These are phyloP conservation scores for Raja brachyura DNA, from an alignment of 2,113 vertebrate genomes.

Conservation along the genomic window DNA sequence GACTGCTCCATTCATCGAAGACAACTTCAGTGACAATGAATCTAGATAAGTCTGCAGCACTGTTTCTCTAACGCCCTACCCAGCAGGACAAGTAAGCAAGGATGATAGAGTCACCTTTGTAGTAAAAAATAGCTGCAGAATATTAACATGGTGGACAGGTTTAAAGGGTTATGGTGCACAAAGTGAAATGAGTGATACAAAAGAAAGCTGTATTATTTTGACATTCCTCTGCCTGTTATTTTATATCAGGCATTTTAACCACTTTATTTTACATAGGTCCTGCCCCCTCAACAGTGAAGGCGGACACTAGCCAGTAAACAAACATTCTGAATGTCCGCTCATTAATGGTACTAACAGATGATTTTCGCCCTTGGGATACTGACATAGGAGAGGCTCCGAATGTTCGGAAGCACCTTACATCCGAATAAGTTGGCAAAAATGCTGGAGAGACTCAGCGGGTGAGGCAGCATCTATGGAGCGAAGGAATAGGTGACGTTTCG, in stretches of 20 bases:
- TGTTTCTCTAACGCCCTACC: too few relatives aligned
- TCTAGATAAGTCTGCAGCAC: not conserved
- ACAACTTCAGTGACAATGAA: not conserved
- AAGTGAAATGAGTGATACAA: not conserved
- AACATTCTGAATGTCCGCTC: not conserved
- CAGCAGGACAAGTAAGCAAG: not conserved
- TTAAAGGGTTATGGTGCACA: not conserved
- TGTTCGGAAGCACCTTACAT: not conserved
- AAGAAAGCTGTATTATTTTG: not conserved
- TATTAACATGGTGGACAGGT: not conserved
- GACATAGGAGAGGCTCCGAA: not conserved
- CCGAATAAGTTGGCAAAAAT: not conserved
- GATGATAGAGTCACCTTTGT: not conserved
- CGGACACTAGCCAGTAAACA: not conserved
- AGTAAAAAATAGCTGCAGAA: not conserved
- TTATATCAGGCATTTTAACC: not conserved
- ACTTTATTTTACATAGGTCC: not conserved
- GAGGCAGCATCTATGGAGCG: too few relatives aligned
- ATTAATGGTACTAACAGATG: not conserved
- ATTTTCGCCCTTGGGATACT: not conserved
- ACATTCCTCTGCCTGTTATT: not conserved
- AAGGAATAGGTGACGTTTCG: too few relatives aligned
- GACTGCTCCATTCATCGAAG: not conserved
- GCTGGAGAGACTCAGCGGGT: too few relatives aligned
- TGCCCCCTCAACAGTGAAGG: not conserved